These are phyloP conservation scores for Isotomurus palustris DNA, from an alignment of 2,888 invertebrate species.

Conservation along the genomic window DNA sequence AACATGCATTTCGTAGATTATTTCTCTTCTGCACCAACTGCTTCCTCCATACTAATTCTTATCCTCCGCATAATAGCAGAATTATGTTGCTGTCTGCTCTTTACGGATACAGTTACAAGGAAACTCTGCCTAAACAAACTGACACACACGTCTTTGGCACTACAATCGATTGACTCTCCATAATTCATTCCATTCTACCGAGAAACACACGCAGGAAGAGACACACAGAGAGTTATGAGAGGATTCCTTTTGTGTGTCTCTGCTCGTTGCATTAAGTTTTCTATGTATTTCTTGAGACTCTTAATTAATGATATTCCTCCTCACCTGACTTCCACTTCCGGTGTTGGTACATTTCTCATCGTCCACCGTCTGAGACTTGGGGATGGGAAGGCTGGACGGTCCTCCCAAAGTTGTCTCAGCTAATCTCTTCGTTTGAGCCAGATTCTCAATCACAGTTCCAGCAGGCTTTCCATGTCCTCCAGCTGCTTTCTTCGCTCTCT, in stretches of 20 bases:
- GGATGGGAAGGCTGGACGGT: conserved; percentile 48
- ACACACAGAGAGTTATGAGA: no score
- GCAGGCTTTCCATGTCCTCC: conserved; percentile 64
- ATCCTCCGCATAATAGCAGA: neutral
- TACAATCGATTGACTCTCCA: no score
- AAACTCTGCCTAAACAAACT: no score
- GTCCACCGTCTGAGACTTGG: conserved; percentile 38
- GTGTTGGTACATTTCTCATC: conserved; percentile 81
- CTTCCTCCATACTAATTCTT: neutral
- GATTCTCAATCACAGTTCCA: conserved; percentile 80
- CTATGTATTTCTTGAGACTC: neutral
- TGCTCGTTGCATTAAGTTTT: neutral
- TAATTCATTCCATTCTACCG: no score
- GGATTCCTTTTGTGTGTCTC: no score
- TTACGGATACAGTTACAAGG: no score
- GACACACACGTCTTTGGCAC: no score
- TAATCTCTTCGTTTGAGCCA: conserved; percentile 63
- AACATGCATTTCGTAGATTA: neutral
- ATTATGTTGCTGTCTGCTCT: neutral
- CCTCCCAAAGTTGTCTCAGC: conserved; percentile 64
- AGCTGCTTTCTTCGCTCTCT: conserved; percentile 75
- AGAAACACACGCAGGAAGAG: no score
- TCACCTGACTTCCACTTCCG: conserved; percentile 76
- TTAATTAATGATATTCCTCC: conserved; percentile 3
- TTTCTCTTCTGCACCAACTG: neutral